Evolutionary conservation across 2,797 vertebrate species (phyloP).

Genomic region (Buphagus erythrorhynchus): DNA sequence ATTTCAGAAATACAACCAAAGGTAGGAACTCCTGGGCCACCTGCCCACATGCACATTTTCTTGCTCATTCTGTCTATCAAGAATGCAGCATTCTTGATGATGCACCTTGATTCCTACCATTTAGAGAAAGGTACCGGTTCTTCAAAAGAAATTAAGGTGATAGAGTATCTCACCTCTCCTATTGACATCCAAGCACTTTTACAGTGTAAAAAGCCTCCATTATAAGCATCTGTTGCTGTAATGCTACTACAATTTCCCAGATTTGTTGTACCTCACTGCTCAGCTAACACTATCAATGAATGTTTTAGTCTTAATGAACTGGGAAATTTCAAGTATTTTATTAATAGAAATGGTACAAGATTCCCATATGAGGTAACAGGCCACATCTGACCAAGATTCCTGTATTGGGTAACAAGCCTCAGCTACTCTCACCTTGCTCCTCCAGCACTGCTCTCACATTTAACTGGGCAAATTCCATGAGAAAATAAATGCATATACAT

Average conservation of each 20-base stretch:
- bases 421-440: not conserved
- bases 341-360: not conserved
- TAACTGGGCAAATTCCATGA: not conserved
- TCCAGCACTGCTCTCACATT: not conserved
- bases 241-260: not conserved
- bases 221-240: not conserved
- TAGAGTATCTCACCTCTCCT: not conserved
- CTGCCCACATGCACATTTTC: not conserved
- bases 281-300: not conserved
- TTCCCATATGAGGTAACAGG: not conserved
- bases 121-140: not conserved
- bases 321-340: not conserved
- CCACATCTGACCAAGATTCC: not conserved
- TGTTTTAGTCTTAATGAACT: not conserved
- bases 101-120: not conserved
- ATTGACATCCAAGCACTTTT: not conserved
- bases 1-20: not conserved
- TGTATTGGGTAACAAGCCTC: not conserved
- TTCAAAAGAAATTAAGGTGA: not conserved
- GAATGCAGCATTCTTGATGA: not conserved
- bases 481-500: not conserved
- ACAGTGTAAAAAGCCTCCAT: not conserved
- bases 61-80: not conserved
- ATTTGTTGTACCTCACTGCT: not conserved
- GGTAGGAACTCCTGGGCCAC: not conserved